These are phyloP conservation scores for Venustoraphidia nigricollis DNA, from an alignment of 2,888 invertebrate species.

Conservation along the genomic window DNA sequence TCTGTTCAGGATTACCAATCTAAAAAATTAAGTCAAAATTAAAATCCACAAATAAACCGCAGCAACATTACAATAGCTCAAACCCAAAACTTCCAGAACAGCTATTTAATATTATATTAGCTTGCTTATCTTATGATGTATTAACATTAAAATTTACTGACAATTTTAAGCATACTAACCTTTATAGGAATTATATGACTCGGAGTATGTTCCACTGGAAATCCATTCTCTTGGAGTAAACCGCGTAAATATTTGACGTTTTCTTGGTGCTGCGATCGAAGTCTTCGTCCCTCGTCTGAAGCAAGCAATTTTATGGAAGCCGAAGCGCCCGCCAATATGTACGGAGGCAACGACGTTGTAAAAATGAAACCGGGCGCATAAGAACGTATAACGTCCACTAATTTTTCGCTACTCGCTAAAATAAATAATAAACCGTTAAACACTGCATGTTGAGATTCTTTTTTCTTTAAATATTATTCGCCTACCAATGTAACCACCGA, in stretches of 20 bases:
- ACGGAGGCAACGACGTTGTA: constrained; percentile 90
- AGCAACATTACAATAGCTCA: too few species aligned
- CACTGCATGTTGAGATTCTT: too few species aligned
- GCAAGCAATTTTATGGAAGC: constrained; percentile 71
- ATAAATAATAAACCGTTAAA: too few species aligned
- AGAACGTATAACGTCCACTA: constrained; percentile 70
- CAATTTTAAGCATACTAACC: constrained; percentile 23
- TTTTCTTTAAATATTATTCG: too few species aligned
- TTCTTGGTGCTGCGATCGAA: constrained; percentile 66
- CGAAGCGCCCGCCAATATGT: constrained; percentile 74
- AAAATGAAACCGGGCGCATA: constrained; percentile 98
- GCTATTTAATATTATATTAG: too few species aligned
- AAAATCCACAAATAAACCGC: too few species aligned
- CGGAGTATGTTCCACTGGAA: constrained; percentile 78
- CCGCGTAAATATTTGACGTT: constrained; percentile 79
- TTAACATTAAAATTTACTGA: too few species aligned
- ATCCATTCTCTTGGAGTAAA: constrained; percentile 58
- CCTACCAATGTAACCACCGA: constrained; percentile 66
- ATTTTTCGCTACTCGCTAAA: constrained; percentile 24
- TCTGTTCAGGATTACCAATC: constrained; percentile 73
- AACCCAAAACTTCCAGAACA: too few species aligned
- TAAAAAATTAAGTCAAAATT: constrained; percentile 17
- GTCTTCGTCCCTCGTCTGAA: constrained; percentile 67
- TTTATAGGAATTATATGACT: constrained; percentile 94
- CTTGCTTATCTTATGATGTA: too few species aligned